Percentiles rank a stretch among this genome's conserved stretches.
These are phyloP conservation scores for Leucophenga maculata DNA, from an alignment of 2,888 invertebrate genomes.

Conservation along the genomic window DNA sequence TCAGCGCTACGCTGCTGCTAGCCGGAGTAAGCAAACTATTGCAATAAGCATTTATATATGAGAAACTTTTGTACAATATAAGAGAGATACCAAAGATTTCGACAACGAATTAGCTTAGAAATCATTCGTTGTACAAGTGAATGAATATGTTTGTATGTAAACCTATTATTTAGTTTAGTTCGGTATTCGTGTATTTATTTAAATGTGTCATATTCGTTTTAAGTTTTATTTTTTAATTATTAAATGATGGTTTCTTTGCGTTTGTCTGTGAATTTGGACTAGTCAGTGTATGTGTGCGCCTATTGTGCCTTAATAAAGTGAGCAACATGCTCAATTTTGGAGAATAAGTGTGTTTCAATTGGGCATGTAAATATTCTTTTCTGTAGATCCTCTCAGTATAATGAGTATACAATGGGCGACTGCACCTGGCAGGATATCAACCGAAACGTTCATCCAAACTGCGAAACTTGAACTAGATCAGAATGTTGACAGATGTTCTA, in stretches of 20 bases:
- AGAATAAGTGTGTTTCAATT: too few species aligned
- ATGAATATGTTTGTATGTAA: neutral
- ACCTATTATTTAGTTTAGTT: neutral
- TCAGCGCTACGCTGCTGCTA: conserved; percentile 42
- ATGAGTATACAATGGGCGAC: too few species aligned
- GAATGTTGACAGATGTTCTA: too few species aligned
- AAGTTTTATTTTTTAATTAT: neutral
- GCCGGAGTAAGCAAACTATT: conserved; percentile 39
- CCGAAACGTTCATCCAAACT: too few species aligned
- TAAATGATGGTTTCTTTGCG: neutral
- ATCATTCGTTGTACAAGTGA: conserved; percentile 24
- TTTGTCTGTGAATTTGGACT: conserved; percentile 14
- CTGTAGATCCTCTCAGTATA: too few species aligned
- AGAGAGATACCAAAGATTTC: conserved; percentile 48
- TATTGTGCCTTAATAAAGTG: conserved; percentile 13
- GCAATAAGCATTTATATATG: conserved; percentile 31
- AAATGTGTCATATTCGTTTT: neutral
- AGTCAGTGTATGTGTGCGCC: conserved; percentile 14
- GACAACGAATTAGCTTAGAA: conserved; percentile 40
- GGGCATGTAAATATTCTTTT: too few species aligned
- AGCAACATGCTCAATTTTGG: too few species aligned
- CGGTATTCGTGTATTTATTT: neutral
- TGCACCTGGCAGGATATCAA: too few species aligned
- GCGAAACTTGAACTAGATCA: too few species aligned
- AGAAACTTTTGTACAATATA: neutral